Percentiles rank a stretch among this genome's conserved stretches.
These are phyloP conservation scores for Aphaenogaster rudis DNA, from an alignment of 1,140 invertebrate species.

Conservation along the genomic window DNA sequence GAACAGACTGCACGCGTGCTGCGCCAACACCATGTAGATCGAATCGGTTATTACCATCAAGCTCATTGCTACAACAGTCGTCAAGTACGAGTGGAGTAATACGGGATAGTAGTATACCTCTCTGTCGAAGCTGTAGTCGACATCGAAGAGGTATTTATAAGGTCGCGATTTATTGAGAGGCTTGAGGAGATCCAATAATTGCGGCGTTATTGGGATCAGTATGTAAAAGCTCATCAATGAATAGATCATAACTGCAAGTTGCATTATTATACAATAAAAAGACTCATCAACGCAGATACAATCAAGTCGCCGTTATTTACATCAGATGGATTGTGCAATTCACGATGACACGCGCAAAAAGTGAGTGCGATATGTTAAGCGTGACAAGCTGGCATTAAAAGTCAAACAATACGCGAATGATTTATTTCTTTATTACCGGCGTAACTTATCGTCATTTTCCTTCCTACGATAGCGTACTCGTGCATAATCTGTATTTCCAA, in stretches of 20 bases:
- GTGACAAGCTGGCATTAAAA: not conserved
- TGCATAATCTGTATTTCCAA: conserved; percentile 27
- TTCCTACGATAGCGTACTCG: conserved; percentile 19
- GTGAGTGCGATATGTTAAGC: not conserved
- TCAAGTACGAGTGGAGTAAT: conserved; percentile 5
- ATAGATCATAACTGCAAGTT: conserved; percentile 29
- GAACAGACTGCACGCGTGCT: conserved; percentile 21
- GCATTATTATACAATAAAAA: conserved; percentile 5
- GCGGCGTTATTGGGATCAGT: conserved; percentile 17
- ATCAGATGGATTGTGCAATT: not conserved
- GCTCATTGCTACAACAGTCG: not conserved
- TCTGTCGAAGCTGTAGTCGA: conserved; percentile 30
- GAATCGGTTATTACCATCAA: conserved; percentile 11
- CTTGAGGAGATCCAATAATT: conserved; percentile 33
- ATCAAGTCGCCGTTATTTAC: not conserved
- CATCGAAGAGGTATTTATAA: conserved; percentile 20
- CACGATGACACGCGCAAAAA: not conserved
- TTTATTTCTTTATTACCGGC: conserved; percentile 24
- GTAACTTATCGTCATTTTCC: conserved; percentile 22
- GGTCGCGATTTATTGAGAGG: conserved; percentile 40
- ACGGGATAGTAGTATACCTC: conserved; percentile 30
- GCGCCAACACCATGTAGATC: conserved; percentile 1
- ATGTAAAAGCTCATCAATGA: conserved; percentile 12
- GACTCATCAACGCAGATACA: no score
- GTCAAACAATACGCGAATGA: not conserved